These are phyloP conservation scores for Eretmocerus hayati DNA, from an alignment of 2,888 invertebrate species.

Conservation along the genomic window DNA sequence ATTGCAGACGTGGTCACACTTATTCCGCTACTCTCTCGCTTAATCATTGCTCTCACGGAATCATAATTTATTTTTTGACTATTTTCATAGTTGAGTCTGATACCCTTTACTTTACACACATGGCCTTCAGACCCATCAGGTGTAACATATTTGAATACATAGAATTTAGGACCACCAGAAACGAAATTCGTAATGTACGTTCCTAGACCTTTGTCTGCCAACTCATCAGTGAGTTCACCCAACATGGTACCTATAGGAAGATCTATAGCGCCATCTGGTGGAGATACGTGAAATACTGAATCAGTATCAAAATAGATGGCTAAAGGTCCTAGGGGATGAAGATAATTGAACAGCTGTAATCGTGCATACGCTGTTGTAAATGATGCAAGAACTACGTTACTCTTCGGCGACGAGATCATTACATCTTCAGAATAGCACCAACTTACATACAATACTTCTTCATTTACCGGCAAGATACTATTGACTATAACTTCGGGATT, in stretches of 20 bases:
- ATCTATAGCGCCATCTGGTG: neutral
- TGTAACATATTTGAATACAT: neutral
- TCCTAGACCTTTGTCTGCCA: neutral
- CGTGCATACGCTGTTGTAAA: slow-evolving; percentile 13
- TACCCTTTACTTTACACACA: neutral
- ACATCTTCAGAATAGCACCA: slow-evolving; percentile 2
- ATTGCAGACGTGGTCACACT: neutral
- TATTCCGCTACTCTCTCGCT: neutral
- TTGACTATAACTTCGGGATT: neutral
- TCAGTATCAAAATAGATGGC: slow-evolving; percentile 16
- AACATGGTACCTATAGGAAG: neutral
- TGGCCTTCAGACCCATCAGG: neutral
- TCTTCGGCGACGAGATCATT: neutral
- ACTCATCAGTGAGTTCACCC: neutral
- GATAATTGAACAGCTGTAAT: slow-evolving; percentile 31
- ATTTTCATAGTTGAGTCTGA: neutral
- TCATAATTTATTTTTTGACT: neutral
- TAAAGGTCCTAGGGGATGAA: slow-evolving; percentile 30
- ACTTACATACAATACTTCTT: neutral
- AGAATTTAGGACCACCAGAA: neutral
- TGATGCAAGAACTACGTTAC: slow-evolving; percentile 6
- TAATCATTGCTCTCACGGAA: neutral
- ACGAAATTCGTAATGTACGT: neutral
- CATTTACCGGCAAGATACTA: neutral
- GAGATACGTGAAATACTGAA: slow-evolving; percentile 5